A percentile compares a stretch with the other conserved stretches of the same genome.
Conservation (phyloP, 1,140 invertebrate genomes). For the Trypoxylus dichotomus region DNA sequence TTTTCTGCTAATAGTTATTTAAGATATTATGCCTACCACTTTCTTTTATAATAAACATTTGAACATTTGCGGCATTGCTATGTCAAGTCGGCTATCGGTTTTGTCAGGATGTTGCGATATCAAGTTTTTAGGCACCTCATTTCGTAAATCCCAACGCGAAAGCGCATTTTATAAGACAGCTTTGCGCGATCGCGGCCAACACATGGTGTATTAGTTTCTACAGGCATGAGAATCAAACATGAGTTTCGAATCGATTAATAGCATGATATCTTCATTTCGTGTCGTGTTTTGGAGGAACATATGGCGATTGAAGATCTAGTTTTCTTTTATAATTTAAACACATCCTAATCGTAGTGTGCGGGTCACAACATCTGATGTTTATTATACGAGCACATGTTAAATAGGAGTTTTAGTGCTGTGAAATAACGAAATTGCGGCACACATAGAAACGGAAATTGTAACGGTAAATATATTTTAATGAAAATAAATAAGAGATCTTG, state of each 20-base stretch:
- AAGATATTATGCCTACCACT: not conserved
- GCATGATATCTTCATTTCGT: not conserved
- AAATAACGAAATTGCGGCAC: too few species aligned
- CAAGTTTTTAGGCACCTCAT: not conserved
- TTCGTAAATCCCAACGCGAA: not conserved
- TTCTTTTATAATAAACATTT: not conserved
- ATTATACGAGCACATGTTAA: too few species aligned
- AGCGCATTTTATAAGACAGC: not conserved
- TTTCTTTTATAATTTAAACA: not conserved
- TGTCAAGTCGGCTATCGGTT: not conserved
- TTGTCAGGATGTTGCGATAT: not conserved
- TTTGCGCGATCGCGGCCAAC: not conserved
- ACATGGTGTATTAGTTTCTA: not conserved
- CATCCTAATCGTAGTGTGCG: too few species aligned
- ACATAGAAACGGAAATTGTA: too few species aligned
- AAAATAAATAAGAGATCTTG: too few species aligned
- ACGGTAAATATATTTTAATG: too few species aligned
- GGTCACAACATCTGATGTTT: too few species aligned
- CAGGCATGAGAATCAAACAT: not conserved
- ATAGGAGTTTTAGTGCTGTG: too few species aligned
- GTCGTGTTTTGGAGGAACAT: not conserved
- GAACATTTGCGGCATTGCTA: not conserved
- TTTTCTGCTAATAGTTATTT: not conserved
- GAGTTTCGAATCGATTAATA: not conserved
- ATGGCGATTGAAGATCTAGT: not conserved